These are phyloP conservation scores for Dryoscopus gambensis DNA, from an alignment of 2,113 vertebrate genomes.

Conservation along the genomic window DNA sequence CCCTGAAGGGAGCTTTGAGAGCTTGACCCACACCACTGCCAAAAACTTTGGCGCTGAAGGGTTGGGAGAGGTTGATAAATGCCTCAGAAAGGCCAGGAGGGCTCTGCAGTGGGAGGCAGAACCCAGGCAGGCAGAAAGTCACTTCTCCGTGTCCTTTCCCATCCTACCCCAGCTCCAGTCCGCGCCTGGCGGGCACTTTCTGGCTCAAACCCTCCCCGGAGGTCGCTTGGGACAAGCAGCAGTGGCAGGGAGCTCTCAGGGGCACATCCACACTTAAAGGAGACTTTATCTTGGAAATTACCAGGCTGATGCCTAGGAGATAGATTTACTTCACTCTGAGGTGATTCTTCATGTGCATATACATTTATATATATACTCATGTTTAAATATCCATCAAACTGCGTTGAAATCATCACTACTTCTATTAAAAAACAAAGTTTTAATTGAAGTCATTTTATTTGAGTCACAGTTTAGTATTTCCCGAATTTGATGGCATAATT, in stretches of 20 bases:
- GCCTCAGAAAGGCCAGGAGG: background rate
- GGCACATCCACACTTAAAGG: background rate
- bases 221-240: background rate
- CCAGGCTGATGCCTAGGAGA: background rate
- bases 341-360: background rate
- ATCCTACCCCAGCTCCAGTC: background rate
- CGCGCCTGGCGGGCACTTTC: background rate
- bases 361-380: background rate
- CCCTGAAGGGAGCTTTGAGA: background rate
- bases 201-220: background rate
- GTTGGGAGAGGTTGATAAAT: background rate
- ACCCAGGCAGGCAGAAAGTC: background rate
- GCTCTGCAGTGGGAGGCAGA: background rate
- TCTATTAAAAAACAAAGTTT: background rate
- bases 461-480: background rate
- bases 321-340: background rate
- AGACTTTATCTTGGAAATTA: background rate
- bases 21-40: background rate
- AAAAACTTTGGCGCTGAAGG: background rate
- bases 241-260: background rate
- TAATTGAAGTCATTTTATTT: background rate
- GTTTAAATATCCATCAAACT: background rate
- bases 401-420: background rate
- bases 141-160: background rate
- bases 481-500: background rate